Base-by-base conservation (phyloP, 2,888 invertebrate species). In the Sylvicola fuscatus region DNA sequence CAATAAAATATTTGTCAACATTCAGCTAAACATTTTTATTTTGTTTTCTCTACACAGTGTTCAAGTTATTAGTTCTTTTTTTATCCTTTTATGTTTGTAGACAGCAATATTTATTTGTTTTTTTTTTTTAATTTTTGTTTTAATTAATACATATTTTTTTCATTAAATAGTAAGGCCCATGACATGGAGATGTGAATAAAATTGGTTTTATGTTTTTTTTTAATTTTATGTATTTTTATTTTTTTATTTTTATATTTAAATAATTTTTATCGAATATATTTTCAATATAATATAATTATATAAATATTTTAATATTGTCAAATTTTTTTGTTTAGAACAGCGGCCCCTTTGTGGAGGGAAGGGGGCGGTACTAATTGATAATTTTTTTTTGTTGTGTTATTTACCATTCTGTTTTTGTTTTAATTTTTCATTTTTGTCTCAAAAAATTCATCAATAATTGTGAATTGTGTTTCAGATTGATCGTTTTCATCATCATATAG, bases 181-280 rank as follows among this genome's bases (percentile, higher is more conserved):
- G 43, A 45, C 41, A 41, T 43, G 40, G 39, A 39, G 21, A 29
- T 35, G 35, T 29, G 29, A 11, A 29, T 35, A 29, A 35, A 30
- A 21, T 29, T 29, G 30, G 21, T 29, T 29, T 16, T 17, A 35
- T 29, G 15, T 29, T 16, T 28, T 28, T 12, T 27, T 14, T 27
- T 33, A 37, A 21, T 38, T 33, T 34, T 32, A 41, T 36, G 17
- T 46, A 47, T 43, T 14, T 29, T 21, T 40, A 33, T 38, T 38
- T 39, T 44, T 41, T 45, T 44, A 6, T 6, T 21, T 21, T 21
- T 21, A 21, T 21, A 21, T 21, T 21, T 21, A 40, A 40, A 40
- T 42, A 43, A 43, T 42, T 42, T 41, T 42, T 44, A 41, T 39
- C 40, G 42, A 40, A 41, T 40, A 42, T 41, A 40, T 44, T 35